phyloP scores from a whole-genome alignment of 2,113 vertebrate species.

The Corynorhinus townsendii region DNA sequence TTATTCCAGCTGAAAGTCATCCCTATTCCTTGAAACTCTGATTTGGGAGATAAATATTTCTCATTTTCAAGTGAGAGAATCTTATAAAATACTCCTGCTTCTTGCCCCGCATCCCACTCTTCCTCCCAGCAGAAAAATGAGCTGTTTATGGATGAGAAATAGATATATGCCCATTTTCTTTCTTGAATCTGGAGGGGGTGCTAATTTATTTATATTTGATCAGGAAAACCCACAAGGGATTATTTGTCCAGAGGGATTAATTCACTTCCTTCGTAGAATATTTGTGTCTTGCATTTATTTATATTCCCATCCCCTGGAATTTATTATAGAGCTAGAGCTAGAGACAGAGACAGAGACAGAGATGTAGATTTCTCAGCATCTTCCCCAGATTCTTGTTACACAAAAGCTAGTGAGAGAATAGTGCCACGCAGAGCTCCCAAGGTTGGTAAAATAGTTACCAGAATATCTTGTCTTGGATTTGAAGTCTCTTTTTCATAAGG shows the following conservation, averaged over 20 bases:
- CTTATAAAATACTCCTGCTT: background rate
- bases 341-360: background rate
- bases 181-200: background rate
- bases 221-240: background rate
- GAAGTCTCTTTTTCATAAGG: background rate
- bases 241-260: background rate
- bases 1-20: background rate
- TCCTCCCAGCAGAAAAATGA: background rate
- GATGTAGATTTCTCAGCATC: background rate
- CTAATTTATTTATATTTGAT: background rate
- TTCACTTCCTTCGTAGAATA: background rate
- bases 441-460: background rate
- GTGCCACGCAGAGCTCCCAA: background rate
- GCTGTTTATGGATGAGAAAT: background rate
- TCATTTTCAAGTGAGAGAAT: background rate
- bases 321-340: background rate
- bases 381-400: background rate
- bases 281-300: background rate
- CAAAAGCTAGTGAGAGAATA: background rate
- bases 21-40: background rate
- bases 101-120: background rate
- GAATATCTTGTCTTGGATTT: background rate
- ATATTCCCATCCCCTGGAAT: background rate
- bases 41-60: background rate
- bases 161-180: background rate